phyloP scores from a whole-genome alignment of 1,140 invertebrate species.

The Drosophila ercepeae region DNA sequence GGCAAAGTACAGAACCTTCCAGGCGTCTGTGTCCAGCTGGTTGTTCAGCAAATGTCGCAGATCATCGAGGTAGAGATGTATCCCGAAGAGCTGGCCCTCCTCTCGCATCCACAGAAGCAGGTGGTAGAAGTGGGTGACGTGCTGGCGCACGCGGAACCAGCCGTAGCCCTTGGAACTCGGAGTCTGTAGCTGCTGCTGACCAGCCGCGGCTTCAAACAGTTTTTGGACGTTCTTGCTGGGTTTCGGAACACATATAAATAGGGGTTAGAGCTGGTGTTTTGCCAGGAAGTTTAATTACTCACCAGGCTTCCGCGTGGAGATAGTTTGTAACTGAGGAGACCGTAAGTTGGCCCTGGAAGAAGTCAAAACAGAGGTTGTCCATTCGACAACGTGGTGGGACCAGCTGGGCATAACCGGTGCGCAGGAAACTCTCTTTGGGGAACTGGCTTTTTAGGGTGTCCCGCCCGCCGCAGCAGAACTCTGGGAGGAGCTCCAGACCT shows the following conservation, averaged over 20 bases:
- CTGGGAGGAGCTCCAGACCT: conserved; percentile 51
- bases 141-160: conserved; percentile 50
- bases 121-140: conserved; percentile 73
- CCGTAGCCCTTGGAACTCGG: background rate
- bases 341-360: conserved; percentile 35
- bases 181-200: conserved; percentile 48
- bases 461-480: conserved; percentile 68
- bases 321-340: conserved; percentile 35
- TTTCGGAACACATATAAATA: background rate
- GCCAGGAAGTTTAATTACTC: background rate
- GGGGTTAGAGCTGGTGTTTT: background rate
- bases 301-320: conserved; percentile 68
- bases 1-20: conserved; percentile 71
- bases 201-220: conserved; percentile 41
- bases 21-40: conserved; percentile 49
- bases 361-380: conserved; percentile 55
- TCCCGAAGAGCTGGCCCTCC: background rate
- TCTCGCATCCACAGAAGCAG: conserved; percentile 37
- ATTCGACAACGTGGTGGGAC: conserved; percentile 36
- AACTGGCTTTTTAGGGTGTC: conserved; percentile 53
- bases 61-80: background rate
- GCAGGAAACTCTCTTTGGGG: conserved; percentile 51
- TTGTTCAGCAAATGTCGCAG: conserved; percentile 49
- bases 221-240: conserved; percentile 72
- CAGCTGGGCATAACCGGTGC: conserved; percentile 46